Evolutionary conservation across 2,888 invertebrate genomes (phyloP), one percentile per base, ranked within the genome.

Genomic region (Melolontha melolontha): DNA sequence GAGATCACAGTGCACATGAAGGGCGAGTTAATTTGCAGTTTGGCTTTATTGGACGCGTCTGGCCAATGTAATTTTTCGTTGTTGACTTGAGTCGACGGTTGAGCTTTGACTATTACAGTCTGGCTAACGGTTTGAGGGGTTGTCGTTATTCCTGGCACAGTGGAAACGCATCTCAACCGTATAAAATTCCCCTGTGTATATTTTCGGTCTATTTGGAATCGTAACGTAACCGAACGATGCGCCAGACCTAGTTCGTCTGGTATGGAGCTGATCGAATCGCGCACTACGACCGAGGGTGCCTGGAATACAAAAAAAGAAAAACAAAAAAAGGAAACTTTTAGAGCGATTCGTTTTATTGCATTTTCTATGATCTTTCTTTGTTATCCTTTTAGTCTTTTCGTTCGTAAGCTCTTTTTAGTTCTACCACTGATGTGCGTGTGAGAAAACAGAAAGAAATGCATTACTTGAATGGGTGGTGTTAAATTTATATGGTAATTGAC

Each of bases 151-250:
- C 78, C 79, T 29, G 79, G 78, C 52, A 79, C 74, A 8, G 76
- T 73, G 51, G 79, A 76, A 41, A 77, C 76, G 75, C 80, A 81
- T 50, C 76, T 74, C 29, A 80, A 74, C 70, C 79, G 78, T 14
- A 80, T 72, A 47, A 71, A 73, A 51, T 71, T 71, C 16, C 67
- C 66, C 14, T 72, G 76, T 67, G 77, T 73, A 64, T 75, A 73
- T 68, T 75, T 77, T 55, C 75, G 76, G 44, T 78, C 79, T 41
- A 75, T 73, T 42, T 69, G 71, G 63, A 79, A 74, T 29, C 75
- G 74, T 51, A 80, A 66, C 29, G 75, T 70, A 66, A 76, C 70
- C 11, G 77, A 76, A 54, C 77, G 76, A 14, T 75, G 73, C 12
- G 76, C 73, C 47, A 79, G 70, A n/a, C 78, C 78, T 27, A 66